Conservation (phyloP, 2,888 invertebrate species). For the Troides aeacus region DNA sequence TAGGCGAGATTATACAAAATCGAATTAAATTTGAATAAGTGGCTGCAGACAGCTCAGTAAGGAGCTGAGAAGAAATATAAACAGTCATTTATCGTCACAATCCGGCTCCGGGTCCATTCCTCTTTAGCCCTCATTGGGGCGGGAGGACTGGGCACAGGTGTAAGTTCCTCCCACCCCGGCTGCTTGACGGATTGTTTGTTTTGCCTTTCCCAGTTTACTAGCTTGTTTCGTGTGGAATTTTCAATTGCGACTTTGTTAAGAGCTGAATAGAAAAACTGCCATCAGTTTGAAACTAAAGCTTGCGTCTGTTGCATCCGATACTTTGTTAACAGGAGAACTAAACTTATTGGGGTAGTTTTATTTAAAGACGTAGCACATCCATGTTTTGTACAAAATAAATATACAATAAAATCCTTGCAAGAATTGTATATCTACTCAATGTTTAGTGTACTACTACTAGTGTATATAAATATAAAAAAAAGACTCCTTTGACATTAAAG, state of each 20-base stretch:
- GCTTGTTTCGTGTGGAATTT: conserved; percentile 55
- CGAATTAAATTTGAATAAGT: conserved; percentile 65
- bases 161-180: conserved; percentile 40
- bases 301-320: conserved; percentile 3
- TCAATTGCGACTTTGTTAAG: conserved; percentile 47
- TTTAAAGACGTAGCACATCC: neutral
- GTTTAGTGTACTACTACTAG: too few species aligned
- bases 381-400: neutral
- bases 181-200: conserved; percentile 71
- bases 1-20: conserved; percentile 20
- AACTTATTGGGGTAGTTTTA: neutral
- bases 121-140: conserved; percentile 36
- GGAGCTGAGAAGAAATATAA: conserved; percentile 62
- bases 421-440: neutral
- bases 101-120: conserved; percentile 52
- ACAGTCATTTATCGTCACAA: conserved; percentile 69
- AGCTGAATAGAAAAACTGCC: conserved; percentile 31
- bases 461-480: too few species aligned
- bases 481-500: too few species aligned
- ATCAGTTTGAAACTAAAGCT: conserved; percentile 26
- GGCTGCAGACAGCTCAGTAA: conserved; percentile 52
- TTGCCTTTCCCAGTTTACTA: conserved; percentile 47
- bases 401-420: neutral
- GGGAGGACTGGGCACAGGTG: conserved; percentile 58
- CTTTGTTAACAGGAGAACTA: conserved; percentile 10